Percentiles rank a stretch among this genome's conserved stretches.
Evolutionary conservation across 2,888 invertebrate genomes (phyloP).

Genomic region (Schrankia costaestrigalis): DNA sequence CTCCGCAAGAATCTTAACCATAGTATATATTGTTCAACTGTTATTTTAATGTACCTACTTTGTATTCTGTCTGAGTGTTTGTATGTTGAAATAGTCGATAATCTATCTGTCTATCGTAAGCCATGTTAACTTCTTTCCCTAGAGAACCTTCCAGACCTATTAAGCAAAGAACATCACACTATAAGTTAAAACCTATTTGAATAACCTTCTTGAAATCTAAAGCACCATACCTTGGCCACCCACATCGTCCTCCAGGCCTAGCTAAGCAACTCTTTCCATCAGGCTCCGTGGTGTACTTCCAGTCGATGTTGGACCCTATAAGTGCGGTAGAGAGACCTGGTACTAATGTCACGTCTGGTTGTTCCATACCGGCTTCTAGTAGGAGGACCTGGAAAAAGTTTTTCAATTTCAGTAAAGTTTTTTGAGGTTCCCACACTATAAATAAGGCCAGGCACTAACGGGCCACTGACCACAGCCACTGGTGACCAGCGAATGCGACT

Average conservation of each 20-base stretch:
- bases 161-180: background rate
- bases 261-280: constrained; percentile 81
- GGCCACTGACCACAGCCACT: too few species aligned
- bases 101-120: too few species aligned
- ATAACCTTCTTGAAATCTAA: too few species aligned
- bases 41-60: too few species aligned
- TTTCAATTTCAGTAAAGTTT: background rate
- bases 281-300: constrained; percentile 83
- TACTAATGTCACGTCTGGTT: constrained; percentile 81
- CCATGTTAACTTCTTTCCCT: background rate
- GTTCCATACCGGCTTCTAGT: constrained; percentile 83
- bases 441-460: too few species aligned
- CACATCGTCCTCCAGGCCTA: constrained; percentile 70
- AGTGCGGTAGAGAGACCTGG: constrained; percentile 81
- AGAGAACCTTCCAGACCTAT: background rate
- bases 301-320: constrained; percentile 82
- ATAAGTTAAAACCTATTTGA: too few species aligned
- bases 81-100: too few species aligned
- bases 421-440: too few species aligned
- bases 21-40: too few species aligned
- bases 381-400: constrained; percentile 73
- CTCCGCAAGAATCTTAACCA: too few species aligned
- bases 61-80: background rate
- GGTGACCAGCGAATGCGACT: too few species aligned
- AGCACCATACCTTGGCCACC: constrained; percentile 68